A percentile compares a stretch with the other conserved stretches of the same genome.
These are phyloP conservation scores for Notothenia rossii DNA, from an alignment of 2,113 vertebrate species.

Conservation along the genomic window DNA sequence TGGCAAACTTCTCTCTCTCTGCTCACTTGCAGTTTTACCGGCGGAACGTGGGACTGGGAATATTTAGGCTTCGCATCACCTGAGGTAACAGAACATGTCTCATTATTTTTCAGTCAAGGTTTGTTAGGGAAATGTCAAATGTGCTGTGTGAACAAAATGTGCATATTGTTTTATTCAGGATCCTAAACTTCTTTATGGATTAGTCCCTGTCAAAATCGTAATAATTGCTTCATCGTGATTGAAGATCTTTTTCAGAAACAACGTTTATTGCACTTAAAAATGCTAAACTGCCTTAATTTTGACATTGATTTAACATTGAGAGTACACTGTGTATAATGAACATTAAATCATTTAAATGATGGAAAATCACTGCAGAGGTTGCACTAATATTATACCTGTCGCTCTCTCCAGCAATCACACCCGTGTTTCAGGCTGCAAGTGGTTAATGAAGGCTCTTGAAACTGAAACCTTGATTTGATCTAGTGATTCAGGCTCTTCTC, in stretches of 20 bases:
- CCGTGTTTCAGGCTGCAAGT: neutral
- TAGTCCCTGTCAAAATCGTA: neutral
- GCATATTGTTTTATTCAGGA: neutral
- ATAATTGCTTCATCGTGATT: neutral
- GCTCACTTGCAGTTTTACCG: slow-evolving; percentile 91
- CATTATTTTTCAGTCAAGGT: neutral
- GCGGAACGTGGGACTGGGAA: slow-evolving; percentile 99
- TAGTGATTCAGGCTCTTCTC: neutral
- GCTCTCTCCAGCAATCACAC: slow-evolving; percentile 5
- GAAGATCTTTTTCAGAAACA: too few species aligned
- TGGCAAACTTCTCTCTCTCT: neutral
- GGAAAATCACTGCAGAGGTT: neutral
- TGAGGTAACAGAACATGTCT: slow-evolving; percentile 87
- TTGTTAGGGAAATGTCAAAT: slow-evolving; percentile 17
- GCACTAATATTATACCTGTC: neutral
- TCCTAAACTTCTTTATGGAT: neutral
- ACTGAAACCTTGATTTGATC: slow-evolving; percentile 12
- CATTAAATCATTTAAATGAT: neutral
- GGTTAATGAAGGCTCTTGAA: neutral
- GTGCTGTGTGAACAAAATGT: neutral
- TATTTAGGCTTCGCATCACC: slow-evolving; percentile 98
- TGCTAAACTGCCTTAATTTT: neutral
- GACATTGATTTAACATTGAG: neutral
- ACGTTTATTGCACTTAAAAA: too few species aligned
- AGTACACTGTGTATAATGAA: neutral